Base-by-base conservation (phyloP, 2,888 invertebrate species). In the Bembecia ichneumoniformis region DNA sequence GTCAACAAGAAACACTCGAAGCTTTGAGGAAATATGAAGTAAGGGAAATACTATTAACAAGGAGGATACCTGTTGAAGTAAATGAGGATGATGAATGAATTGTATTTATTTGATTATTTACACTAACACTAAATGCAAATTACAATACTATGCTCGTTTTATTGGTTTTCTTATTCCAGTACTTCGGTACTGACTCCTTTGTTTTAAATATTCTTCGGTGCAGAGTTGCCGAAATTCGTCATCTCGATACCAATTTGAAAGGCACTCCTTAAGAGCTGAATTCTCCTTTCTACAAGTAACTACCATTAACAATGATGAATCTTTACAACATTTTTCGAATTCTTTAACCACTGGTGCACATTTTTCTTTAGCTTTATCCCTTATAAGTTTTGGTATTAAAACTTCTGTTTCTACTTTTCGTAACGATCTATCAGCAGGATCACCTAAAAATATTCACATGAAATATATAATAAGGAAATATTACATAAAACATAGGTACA, bases 321-420 rank as follows among this genome's bases (percentile, higher is more conserved):
- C 89, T 71, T 92, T 93, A 64, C 95, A 95, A 70, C 95, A 96
- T 46, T 90, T 82, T 35, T 90, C 88, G 64, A 93, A 93, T 47
- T 92, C 90, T 68, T 87, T 77, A 0, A 95, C 94, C 83, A 93
- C 92, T 57, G 89, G 76, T 0, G 69, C 53, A 76, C 98, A 98
- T 74, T 96, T 95, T 64, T 94, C 93, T 72, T 91, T 94, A 0
- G 96, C 94, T 61, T 91, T 92, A 17, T 95, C 94, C 58, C 97
- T 89, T 88, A 98, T 93, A 64, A 94, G 90, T 77, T 96, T 94
- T 0, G 97, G 95, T 70, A 99, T 94, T 57, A 97, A 72, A 14
- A 98, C 92, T 68, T 97, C 96, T 15, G 80, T 81, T 81, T 99
- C 99, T 2, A 98, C 95, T 88, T 91, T 95, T 60, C 98, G 89